Evolutionary conservation across 2,797 vertebrate genomes (phyloP).

Genomic region (Acanthurus leucopareius): DNA sequence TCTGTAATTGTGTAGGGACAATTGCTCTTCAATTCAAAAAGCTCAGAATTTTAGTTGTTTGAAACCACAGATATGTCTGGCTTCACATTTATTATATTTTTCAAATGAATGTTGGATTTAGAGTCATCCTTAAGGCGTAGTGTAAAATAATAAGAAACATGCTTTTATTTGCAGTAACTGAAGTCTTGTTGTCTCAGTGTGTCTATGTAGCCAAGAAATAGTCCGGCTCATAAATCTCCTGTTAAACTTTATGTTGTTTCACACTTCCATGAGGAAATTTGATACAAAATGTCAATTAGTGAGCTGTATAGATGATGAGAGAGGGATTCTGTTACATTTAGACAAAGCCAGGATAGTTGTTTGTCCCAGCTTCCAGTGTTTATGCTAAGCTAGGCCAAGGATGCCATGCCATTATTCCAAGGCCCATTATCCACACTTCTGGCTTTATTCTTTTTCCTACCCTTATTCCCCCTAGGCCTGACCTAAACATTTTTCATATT

Average conservation of each 20-base stretch:
- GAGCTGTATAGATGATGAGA: not conserved
- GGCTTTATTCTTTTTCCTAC: no score
- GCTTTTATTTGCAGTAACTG: conserved; percentile 1
- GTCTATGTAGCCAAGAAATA: not conserved
- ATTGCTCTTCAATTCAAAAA: conserved; percentile 8
- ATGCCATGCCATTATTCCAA: no score
- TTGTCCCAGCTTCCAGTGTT: not conserved
- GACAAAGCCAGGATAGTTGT: not conserved
- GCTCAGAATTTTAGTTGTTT: conserved; percentile 8
- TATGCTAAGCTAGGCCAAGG: not conserved
- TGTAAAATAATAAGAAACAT: conserved; percentile 8
- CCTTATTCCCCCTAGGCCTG: no score
- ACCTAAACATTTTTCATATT: conserved; percentile 5
- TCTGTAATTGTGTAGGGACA: conserved; percentile 9
- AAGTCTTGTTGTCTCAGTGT: conserved; percentile 4
- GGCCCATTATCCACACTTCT: no score
- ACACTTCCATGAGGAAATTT: not conserved
- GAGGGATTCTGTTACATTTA: not conserved
- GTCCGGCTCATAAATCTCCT: not conserved
- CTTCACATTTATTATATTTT: conserved; percentile 16
- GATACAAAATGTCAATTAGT: not conserved
- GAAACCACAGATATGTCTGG: conserved; percentile 26
- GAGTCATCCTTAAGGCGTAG: conserved; percentile 15
- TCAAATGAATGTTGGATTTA: conserved; percentile 5
- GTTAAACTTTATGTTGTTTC: not conserved